phyloP scores from a whole-genome alignment of 2,113 vertebrate species.

The Myiozetetes cayanensis region DNA sequence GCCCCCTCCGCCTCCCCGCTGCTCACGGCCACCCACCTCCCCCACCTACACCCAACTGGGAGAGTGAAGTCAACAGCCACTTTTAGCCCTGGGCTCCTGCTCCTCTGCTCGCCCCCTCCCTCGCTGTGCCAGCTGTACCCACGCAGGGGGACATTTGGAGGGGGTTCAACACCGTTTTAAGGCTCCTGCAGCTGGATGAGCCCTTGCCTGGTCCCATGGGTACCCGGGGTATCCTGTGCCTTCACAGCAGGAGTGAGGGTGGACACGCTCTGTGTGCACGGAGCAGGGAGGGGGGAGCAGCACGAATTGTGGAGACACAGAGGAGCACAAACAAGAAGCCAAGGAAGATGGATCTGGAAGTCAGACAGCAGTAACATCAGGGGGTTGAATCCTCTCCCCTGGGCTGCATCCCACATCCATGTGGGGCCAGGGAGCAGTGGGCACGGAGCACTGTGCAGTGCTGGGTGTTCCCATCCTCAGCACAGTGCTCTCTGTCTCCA shows the following conservation, averaged over 20 bases:
- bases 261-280: fast-evolving
- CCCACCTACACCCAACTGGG: conserved; percentile 36
- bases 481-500: not conserved
- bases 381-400: not conserved
- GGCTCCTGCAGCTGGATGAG: not conserved
- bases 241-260: not conserved
- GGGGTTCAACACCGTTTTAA: not conserved
- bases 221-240: fast-evolving
- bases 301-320: not conserved
- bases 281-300: not conserved
- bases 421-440: not conserved
- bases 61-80: conserved; percentile 60
- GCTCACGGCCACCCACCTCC: conserved; percentile 51
- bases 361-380: not conserved
- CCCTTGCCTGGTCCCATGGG: fast-evolving
- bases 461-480: not conserved
- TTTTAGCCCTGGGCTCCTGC: conserved; percentile 45
- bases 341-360: not conserved
- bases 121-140: not conserved
- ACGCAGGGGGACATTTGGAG: not conserved
- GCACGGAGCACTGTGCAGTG: fast-evolving
- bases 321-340: not conserved
- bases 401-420: not conserved
- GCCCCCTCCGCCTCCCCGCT: conserved; percentile 43
- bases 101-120: not conserved